phyloP scores from a whole-genome alignment of 2,888 invertebrate genomes.

The Tetropium fuscum region DNA sequence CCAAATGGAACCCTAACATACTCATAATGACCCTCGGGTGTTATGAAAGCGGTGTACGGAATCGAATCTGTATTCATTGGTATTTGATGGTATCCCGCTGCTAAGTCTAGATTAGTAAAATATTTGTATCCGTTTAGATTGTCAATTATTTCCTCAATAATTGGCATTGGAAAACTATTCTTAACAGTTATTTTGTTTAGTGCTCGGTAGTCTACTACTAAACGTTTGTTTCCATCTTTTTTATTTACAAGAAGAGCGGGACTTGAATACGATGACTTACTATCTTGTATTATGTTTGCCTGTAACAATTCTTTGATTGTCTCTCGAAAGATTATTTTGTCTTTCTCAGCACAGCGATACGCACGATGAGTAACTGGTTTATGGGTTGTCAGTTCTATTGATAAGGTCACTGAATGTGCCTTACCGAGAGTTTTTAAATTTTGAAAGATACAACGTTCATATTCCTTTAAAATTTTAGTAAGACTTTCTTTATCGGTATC shows the following conservation, averaged over 20 bases:
- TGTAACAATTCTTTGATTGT: conserved; percentile 13
- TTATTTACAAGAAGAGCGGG: conserved; percentile 21
- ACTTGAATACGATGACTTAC: conserved; percentile 25
- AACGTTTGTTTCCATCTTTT: conserved; percentile 27
- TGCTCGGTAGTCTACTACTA: conserved; percentile 33
- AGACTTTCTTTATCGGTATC: no score
- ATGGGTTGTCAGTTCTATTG: no score
- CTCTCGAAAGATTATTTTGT: no score
- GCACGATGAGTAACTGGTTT: no score
- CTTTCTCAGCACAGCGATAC: no score
- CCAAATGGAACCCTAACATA: neutral
- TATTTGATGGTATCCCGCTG: conserved; percentile 51
- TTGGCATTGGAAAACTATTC: conserved; percentile 30
- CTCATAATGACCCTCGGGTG: neutral
- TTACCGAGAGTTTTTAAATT: no score
- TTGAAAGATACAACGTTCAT: no score
- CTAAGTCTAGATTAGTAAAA: conserved; percentile 44
- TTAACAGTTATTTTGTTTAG: conserved; percentile 17
- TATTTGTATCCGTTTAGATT: conserved; percentile 26
- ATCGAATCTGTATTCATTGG: conserved; percentile 44
- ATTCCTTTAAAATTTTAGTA: no score
- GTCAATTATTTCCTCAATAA: conserved; percentile 37
- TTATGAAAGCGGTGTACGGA: conserved; percentile 41
- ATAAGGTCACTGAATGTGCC: no score
- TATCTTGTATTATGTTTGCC: conserved; percentile 19